Evolutionary conservation across 2,113 vertebrate species (phyloP).

Genomic region (Anolis carolinensis): DNA sequence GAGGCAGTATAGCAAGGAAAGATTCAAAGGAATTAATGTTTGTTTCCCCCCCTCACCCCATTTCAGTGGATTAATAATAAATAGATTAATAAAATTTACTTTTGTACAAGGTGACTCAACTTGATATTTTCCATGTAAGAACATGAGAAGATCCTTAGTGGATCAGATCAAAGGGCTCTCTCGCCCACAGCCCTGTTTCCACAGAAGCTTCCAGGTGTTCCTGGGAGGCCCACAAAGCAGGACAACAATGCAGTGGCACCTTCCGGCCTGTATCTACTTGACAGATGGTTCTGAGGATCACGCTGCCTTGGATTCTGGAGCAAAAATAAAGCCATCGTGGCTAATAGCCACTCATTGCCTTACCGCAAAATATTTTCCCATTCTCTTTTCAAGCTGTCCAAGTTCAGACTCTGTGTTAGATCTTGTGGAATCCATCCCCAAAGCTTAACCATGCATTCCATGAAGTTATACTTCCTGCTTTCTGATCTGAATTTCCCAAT

Average conservation of each 20-base stretch:
- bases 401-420: background rate
- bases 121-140: constrained; percentile 23
- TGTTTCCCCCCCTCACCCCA: constrained; percentile 20
- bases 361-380: background rate
- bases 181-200: background rate
- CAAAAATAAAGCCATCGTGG: background rate
- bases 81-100: constrained; percentile 30
- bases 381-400: background rate
- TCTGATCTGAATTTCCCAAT: background rate
- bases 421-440: too few species aligned
- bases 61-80: constrained; percentile 4
- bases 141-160: background rate
- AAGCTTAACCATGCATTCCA: background rate
- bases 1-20: constrained; percentile 1
- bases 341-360: background rate
- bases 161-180: background rate
- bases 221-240: background rate
- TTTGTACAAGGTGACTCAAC: constrained; percentile 42
- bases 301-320: too few species aligned
- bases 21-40: constrained; percentile 33
- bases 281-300: background rate
- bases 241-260: background rate
- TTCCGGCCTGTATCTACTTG: background rate
- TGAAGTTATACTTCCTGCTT: background rate
- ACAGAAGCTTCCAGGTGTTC: background rate